A percentile compares a stretch with the other conserved stretches of the same genome.
phyloP scores from a whole-genome alignment of 2,888 invertebrate genomes.

The Perdita meconis region DNA sequence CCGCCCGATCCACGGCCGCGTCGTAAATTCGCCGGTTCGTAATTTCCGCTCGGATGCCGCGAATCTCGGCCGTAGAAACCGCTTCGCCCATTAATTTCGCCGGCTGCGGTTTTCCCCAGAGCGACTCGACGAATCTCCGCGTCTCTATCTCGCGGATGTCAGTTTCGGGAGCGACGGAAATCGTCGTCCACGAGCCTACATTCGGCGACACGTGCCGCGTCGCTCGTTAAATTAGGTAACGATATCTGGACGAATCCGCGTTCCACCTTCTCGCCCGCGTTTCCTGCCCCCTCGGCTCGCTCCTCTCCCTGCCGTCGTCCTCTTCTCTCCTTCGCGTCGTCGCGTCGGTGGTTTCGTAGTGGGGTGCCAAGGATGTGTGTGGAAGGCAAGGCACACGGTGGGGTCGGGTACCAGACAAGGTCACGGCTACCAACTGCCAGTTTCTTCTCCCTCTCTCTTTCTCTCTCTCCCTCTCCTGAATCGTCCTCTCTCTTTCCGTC shows the following conservation, averaged over 20 bases:
- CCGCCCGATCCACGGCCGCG: too few species aligned
- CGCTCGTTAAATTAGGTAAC: conserved; percentile 80
- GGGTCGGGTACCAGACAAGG: conserved; percentile 82
- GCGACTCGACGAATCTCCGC: too few species aligned
- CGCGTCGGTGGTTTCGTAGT: conserved; percentile 55
- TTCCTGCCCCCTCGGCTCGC: conserved; percentile 25
- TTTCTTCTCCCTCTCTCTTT: conserved; percentile 55
- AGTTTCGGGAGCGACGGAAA: conserved; percentile 69
- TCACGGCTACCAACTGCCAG: conserved; percentile 81
- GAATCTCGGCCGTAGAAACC: too few species aligned
- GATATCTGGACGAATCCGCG: conserved; percentile 65
- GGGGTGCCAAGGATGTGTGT: conserved; percentile 69
- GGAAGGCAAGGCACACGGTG: conserved; percentile 70
- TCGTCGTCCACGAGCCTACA: conserved; percentile 72
- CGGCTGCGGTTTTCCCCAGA: too few species aligned
- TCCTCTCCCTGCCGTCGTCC: conserved; percentile 28
- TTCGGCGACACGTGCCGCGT: conserved; percentile 71
- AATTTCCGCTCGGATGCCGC: too few species aligned
- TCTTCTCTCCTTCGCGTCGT: conserved; percentile 51
- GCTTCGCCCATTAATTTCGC: too few species aligned
- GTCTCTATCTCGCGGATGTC: too few species aligned
- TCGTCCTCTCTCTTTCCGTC: conserved; percentile 63
- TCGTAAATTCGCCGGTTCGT: too few species aligned
- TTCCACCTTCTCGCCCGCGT: conserved; percentile 23
- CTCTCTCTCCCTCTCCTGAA: conserved; percentile 17